Evolutionary conservation across 2,113 vertebrate species (phyloP), one percentile per base, ranked within the genome.

Genomic region (Theristicus caerulescens): DNA sequence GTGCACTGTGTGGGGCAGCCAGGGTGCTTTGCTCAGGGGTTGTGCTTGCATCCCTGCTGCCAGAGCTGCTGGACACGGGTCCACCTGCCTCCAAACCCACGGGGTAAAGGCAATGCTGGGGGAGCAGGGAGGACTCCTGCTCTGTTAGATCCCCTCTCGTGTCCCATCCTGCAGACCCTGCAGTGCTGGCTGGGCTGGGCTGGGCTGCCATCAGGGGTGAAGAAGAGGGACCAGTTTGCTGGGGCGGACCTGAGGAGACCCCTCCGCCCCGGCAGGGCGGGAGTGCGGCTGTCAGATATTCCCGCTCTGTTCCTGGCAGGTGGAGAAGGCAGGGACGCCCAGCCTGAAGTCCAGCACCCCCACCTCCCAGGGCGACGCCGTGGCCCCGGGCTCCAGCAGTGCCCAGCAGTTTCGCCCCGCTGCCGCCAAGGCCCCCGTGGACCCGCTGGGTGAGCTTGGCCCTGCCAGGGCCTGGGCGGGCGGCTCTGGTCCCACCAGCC

Each of bases 301-400:
- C 29, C 12, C 0, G 0, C 31, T 79, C 31, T 91, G 4, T 93
- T 36, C 32, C 71, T 49, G n/a, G 38, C 96, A 99, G 98, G 98
- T 98, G 91, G 99, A 99, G 96, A 99, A 99, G 92, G 99, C 98
- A n/a, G 99, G 98, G 34, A 99, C 99, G 0, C 99, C 99, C 31
- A 98, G 98, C 67, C 98, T 99, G 95, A 99, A 99, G 92, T 99
- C 99, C 58, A 99, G 98, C 78, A 99, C 99, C 2, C 99, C 99
- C 3, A 99, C 99, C 42, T 99, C 99, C 36, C 98, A 99, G 89
- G 88, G 96, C 0, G 99, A 99, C 15, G 94, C 98, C 8, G 83
- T 92, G 36, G 98, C 97, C 6, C 97, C 98, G 0, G 98, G 98
- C 54, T 98, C 99, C 58, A 99, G 98, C 4, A 7, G 40, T 8